Evolutionary conservation across 2,113 vertebrate species (phyloP).

Genomic region (Ochotona curzoniae): DNA sequence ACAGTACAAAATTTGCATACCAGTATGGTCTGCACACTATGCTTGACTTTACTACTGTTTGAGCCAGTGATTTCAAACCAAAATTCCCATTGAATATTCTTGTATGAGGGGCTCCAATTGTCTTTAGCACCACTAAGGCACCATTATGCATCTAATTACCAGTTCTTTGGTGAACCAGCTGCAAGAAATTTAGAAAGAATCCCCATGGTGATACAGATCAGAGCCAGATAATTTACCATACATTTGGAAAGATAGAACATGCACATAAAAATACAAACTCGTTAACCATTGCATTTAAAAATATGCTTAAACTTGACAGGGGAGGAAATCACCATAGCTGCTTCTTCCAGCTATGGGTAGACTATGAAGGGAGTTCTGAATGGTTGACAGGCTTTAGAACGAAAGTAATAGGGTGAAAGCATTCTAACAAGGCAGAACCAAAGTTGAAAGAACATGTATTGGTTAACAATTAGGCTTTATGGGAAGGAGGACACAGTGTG

Average conservation of each 20-base stretch:
- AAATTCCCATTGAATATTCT: conserved; percentile 53
- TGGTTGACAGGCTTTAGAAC: background rate
- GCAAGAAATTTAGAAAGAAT: conserved; percentile 41
- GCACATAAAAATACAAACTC: background rate
- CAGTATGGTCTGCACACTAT: conserved; percentile 30
- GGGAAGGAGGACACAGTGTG: background rate
- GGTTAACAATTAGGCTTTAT: background rate
- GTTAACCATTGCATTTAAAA: background rate
- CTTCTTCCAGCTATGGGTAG: background rate
- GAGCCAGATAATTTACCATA: background rate
- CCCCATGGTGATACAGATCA: background rate
- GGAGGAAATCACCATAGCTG: background rate
- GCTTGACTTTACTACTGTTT: background rate
- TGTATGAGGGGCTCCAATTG: background rate
- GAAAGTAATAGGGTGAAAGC: background rate
- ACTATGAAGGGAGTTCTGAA: background rate
- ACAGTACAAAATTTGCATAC: conserved; percentile 30
- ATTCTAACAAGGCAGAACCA: background rate
- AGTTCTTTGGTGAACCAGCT: background rate
- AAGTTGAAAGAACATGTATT: background rate
- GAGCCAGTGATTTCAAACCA: conserved; percentile 49
- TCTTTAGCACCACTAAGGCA: background rate
- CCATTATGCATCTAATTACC: background rate
- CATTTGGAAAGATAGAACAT: conserved; percentile 20
- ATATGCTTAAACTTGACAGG: background rate